Conservation (phyloP, 2,888 invertebrate species). For the Patella pellucida region DNA sequence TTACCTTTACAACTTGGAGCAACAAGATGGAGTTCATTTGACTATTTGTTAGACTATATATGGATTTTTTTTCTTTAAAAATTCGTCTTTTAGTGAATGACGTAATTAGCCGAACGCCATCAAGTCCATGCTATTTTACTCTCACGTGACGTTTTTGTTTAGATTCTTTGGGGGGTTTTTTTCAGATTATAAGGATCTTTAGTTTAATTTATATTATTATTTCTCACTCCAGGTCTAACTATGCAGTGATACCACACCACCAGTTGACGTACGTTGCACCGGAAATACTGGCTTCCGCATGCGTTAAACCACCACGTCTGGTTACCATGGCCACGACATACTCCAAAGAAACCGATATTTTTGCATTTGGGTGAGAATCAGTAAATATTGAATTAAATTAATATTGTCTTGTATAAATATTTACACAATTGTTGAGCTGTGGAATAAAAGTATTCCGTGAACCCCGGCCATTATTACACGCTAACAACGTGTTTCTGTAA, state of each 20-base stretch:
- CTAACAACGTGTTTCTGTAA: background rate
- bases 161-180: too few species aligned
- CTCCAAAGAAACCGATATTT: conserved; percentile 91
- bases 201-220: too few species aligned
- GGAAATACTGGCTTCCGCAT: conserved; percentile 88
- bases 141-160: too few species aligned
- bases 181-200: too few species aligned
- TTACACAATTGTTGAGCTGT: background rate
- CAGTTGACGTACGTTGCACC: conserved; percentile 86
- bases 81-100: too few species aligned
- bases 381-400: background rate
- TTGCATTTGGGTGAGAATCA: conserved; percentile 88
- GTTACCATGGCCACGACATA: conserved; percentile 88
- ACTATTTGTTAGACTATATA: too few species aligned
- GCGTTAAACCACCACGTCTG: conserved; percentile 66
- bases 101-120: too few species aligned
- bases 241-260: conserved; percentile 66
- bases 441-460: background rate
- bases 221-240: conserved; percentile 47
- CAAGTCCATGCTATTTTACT: too few species aligned
- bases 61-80: too few species aligned
- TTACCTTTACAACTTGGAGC: too few species aligned
- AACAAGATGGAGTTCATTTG: too few species aligned
- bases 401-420: background rate
- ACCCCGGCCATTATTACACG: background rate